A percentile compares a stretch with the other conserved stretches of the same genome.
Conservation (phyloP, 2,113 vertebrate species). For the Onychostoma macrolepis region DNA sequence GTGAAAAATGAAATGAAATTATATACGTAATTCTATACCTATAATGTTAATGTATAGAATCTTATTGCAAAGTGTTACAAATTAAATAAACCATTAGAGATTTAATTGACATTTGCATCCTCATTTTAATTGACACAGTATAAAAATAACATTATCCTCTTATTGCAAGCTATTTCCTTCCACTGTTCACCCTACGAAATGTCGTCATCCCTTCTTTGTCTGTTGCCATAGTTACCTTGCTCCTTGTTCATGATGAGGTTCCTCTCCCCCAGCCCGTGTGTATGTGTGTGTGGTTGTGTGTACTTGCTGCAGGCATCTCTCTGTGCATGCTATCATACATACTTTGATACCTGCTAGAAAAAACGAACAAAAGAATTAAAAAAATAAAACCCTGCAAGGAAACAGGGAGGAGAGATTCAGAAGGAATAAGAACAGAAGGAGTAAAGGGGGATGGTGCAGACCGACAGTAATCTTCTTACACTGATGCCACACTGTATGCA, state of each 20-base stretch:
- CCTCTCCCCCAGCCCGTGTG: slow-evolving; percentile 28
- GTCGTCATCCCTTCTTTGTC: slow-evolving; percentile 59
- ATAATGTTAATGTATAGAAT: not conserved
- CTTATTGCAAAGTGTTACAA: not conserved
- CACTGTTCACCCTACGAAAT: slow-evolving; percentile 43
- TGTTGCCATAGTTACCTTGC: slow-evolving; percentile 63
- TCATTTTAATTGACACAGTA: not conserved
- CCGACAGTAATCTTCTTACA: slow-evolving; percentile 44
- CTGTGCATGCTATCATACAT: not conserved
- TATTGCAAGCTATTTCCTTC: slow-evolving; percentile 22
- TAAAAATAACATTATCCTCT: slow-evolving; percentile 12
- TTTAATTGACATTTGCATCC: not conserved
- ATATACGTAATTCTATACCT: not conserved
- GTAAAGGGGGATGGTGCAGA: not conserved
- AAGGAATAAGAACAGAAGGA: not conserved
- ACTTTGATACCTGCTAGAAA: not conserved
- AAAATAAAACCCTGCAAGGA: not conserved
- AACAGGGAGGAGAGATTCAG: not conserved
- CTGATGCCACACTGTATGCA: not conserved
- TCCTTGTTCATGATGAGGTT: slow-evolving; percentile 51
- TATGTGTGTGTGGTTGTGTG: slow-evolving; percentile 12
- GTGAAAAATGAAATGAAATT: no score
- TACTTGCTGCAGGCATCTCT: slow-evolving; percentile 13
- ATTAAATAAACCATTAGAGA: not conserved
- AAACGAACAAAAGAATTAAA: slow-evolving; percentile 7